Evolutionary conservation across 2,113 vertebrate genomes (phyloP), one percentile per base, ranked within the genome.

Genomic region (Gasterosteus aculeatus): DNA sequence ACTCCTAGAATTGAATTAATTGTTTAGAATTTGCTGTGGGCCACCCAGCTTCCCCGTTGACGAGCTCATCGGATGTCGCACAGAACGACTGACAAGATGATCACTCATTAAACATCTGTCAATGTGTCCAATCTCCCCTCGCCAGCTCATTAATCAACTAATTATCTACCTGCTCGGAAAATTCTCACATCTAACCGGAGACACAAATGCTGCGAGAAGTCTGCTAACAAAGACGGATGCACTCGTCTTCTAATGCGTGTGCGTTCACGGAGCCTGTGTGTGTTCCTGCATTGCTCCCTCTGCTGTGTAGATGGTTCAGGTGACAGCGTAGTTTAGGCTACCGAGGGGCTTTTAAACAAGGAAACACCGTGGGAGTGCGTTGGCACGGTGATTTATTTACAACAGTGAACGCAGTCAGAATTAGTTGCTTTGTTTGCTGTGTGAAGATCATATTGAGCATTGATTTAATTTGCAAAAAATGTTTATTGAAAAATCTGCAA

Each of bases 171-270:
- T 42, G 86, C 83, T 77, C 80, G 7, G 62, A 78, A 82, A 81
- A 74, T 70, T 59, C 68, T 9, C 64, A 47, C 68, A 68, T 85
- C 77, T 80, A 86, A 91, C 89, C 81, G 85, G 72, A 69, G 71
- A 51, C 64, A 75, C 77, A 83, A 87, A 86, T 77, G 63, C 81
- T 80, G 77, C 78, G 81, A 65, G 75, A 85, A 63, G 77, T 38
- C 66, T 85, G 79, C 51, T 77, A 82, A 79, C 72, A 63, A 75
- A 81, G 84, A 88, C 80, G 87, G 88, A 89, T 90, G 75, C 85
- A 66, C 33, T 72, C 8, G 10, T 75, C 61, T 67, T 64, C 49
- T 19, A 29, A 58, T 26, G 64, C 69, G 49, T 9, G 18, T 35
- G 31, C 54, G 57, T 67, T 38, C 58, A 51, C 14, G 16, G 56